A percentile compares a stretch with the other conserved stretches of the same genome.
Conservation (phyloP, 2,797 vertebrate species). For the Epinephelus awoara region DNA sequence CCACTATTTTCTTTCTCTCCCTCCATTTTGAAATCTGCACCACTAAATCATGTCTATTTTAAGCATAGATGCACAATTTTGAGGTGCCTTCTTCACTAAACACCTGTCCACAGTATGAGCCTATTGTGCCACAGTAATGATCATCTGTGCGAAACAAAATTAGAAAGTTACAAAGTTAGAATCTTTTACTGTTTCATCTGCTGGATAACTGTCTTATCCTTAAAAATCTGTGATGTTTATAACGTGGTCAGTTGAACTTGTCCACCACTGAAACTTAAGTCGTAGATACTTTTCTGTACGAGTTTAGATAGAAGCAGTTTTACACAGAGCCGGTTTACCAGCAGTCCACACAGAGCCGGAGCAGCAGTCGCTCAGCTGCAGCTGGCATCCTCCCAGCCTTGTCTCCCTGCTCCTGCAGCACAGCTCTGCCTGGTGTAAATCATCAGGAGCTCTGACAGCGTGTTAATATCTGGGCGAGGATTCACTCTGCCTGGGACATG, state of each 20-base stretch:
- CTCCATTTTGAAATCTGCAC: too few relatives aligned
- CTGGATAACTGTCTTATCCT: not conserved
- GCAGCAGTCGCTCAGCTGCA: not conserved
- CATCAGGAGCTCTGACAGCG: conserved; percentile 5
- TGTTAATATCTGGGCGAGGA: conserved; percentile 33
- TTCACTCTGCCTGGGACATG: conserved; percentile 6
- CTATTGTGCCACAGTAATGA: too few relatives aligned
- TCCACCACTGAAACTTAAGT: not conserved
- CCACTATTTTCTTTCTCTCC: too few relatives aligned
- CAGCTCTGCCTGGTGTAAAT: conserved; percentile 26
- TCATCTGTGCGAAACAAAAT: too few relatives aligned
- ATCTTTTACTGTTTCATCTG: not conserved
- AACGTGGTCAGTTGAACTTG: not conserved
- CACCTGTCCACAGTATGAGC: too few relatives aligned
- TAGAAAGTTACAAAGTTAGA: too few relatives aligned
- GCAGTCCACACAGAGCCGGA: conserved; percentile 16
- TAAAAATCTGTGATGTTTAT: not conserved
- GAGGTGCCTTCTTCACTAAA: too few relatives aligned
- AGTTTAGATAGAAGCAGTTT: not conserved
- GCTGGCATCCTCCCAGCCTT: conserved; percentile 6
- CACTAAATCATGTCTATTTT: too few relatives aligned
- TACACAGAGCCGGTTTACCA: conserved; percentile 14
- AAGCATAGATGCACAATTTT: too few relatives aligned
- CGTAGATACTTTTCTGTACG: not conserved
- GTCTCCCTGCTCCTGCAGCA: conserved; percentile 1